Conservation (phyloP, 2,888 invertebrate species). For the Phasia obesa region DNA sequence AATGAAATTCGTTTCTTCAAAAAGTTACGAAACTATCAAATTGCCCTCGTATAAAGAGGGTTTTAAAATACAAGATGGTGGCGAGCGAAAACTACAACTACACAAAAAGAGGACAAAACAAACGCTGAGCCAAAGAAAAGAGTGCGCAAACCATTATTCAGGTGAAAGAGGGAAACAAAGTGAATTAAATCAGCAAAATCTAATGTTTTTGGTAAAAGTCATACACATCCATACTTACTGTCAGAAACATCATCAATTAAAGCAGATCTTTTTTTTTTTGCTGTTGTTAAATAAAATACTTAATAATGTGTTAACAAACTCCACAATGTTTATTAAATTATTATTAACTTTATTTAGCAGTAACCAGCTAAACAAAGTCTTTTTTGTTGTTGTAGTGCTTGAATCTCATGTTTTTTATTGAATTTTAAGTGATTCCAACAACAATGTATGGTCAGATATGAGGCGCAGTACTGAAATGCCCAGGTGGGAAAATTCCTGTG, state of each 20-base stretch:
- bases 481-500: conserved; percentile 69
- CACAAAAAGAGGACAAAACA: conserved; percentile 40
- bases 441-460: conserved; percentile 59
- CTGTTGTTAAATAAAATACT: conserved; percentile 48
- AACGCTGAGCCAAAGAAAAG: conserved; percentile 15
- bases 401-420: conserved; percentile 43
- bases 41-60: too few species aligned
- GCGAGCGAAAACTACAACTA: conserved; percentile 1
- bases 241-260: conserved; percentile 35
- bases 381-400: background rate
- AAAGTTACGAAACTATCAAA: too few species aligned
- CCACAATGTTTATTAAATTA: conserved; percentile 62
- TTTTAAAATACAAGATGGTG: conserved; percentile 56
- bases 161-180: background rate
- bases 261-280: conserved; percentile 55
- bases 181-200: conserved; percentile 1
- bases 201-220: conserved; percentile 18
- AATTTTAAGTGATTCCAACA: conserved; percentile 61
- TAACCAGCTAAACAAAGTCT: conserved; percentile 42
- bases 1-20: too few species aligned
- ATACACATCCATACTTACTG: conserved; percentile 24
- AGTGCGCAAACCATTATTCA: background rate
- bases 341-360: conserved; percentile 61
- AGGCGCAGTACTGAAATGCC: conserved; percentile 55
- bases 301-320: conserved; percentile 69